These are phyloP conservation scores for Euzetes globulus DNA, from an alignment of 2,888 invertebrate genomes.

Conservation along the genomic window DNA sequence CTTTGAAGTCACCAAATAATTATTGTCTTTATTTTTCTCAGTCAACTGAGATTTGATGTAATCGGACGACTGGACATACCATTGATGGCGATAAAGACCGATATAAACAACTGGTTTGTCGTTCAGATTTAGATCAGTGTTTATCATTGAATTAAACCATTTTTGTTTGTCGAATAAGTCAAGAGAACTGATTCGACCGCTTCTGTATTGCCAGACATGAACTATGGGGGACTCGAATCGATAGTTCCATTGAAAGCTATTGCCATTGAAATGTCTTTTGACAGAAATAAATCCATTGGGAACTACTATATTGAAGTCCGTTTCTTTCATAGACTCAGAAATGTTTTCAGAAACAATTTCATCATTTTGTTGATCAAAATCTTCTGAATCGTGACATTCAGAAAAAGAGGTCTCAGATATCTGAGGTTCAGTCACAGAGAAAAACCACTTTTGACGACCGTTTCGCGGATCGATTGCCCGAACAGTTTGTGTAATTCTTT, in stretches of 20 bases:
- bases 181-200: conserved; percentile 59
- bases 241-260: conserved; percentile 37
- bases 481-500: conserved; percentile 75
- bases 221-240: conserved; percentile 77
- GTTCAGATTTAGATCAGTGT: not conserved
- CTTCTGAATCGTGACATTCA: conserved; percentile 33
- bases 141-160: conserved; percentile 4
- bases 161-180: conserved; percentile 59
- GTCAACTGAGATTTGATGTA: not conserved
- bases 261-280: conserved; percentile 54
- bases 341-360: conserved; percentile 48
- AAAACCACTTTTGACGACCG: conserved; percentile 91
- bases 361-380: not conserved
- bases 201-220: conserved; percentile 71
- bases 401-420: conserved; percentile 25
- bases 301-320: conserved; percentile 40
- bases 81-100: conserved; percentile 29
- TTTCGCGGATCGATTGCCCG: conserved; percentile 78
- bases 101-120: conserved; percentile 33
- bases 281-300: conserved; percentile 46
- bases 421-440: conserved; percentile 69
- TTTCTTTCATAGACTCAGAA: not conserved
- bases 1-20: conserved; percentile 1
- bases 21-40: not conserved
- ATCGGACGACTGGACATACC: conserved; percentile 35